Percentiles rank a stretch among this genome's conserved stretches.
Evolutionary conservation across 2,113 vertebrate genomes (phyloP).

Genomic region (Cheilinus undulatus): DNA sequence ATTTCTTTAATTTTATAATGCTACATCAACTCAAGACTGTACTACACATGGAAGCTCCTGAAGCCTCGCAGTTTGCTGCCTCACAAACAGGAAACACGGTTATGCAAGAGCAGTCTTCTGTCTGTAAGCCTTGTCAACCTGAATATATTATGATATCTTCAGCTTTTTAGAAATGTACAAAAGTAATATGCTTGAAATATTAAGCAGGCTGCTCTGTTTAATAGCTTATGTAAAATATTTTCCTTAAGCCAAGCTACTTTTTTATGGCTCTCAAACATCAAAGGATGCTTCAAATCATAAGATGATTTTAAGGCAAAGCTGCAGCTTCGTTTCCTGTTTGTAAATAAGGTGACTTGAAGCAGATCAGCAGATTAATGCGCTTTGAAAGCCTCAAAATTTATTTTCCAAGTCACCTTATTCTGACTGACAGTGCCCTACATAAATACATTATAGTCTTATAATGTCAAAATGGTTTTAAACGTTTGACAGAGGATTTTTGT

Average conservation of each 20-base stretch:
- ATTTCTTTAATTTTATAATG: constrained; percentile 13
- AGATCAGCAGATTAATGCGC: not conserved
- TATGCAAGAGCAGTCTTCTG: constrained; percentile 14
- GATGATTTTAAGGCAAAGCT: constrained; percentile 6
- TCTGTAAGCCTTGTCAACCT: not conserved
- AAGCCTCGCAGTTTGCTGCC: constrained; percentile 10
- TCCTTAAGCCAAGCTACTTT: constrained; percentile 5
- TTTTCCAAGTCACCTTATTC: not conserved
- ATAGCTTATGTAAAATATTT: constrained; percentile 22
- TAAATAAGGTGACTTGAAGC: not conserved
- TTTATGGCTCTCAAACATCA: constrained; percentile 32
- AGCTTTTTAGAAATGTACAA: constrained; percentile 21
- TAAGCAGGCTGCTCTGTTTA: constrained; percentile 36
- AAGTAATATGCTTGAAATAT: constrained; percentile 49
- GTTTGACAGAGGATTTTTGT: too few relatives aligned
- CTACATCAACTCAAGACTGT: constrained; percentile 38
- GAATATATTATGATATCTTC: constrained; percentile 17
- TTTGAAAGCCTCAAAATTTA: not conserved
- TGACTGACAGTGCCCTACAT: not conserved
- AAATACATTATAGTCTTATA: not conserved
- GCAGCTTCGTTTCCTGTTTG: not conserved
- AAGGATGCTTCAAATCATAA: constrained; percentile 16
- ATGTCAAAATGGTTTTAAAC: not conserved
- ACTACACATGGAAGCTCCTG: not conserved
- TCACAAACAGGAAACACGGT: constrained; percentile 21